Evolutionary conservation across 2,797 vertebrate species (phyloP), one percentile per base, ranked within the genome.

Genomic region (Lophotriccus pileatus): DNA sequence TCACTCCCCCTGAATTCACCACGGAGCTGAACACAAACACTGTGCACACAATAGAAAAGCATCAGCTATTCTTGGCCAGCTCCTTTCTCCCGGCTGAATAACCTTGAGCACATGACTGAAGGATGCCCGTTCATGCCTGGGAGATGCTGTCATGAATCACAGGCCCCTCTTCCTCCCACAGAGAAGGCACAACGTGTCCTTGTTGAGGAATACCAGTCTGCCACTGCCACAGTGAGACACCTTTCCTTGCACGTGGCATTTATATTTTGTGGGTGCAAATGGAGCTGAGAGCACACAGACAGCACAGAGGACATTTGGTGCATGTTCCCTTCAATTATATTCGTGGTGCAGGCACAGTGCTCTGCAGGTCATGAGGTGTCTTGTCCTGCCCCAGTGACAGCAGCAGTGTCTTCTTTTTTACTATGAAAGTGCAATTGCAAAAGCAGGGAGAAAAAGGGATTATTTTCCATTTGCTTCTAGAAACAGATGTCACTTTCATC

Each of bases 101-200:
- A 94, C 95, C 95, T 80, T 92, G 79, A 92, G 76, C 22, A 2
- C 28, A 25, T 21, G 84, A 82, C 3, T 85, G 85, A 93, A 91
- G 92, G 92, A 77, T 84, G 87, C 89, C 89, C 49, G 3, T 90
- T 88, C 53, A 25, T 34, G 63, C 69, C 79, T 83, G 84, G 74
- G 78, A 95, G 84, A 86, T 4, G 68, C 52, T 72, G 64, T 19
- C 80, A 49, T 74, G 91, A 94, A 95, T 90, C 95, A 95, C 64
- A 67, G 76, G 63, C 37, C 93, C 87, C 56, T 21, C 8, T 25
- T 84, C 79, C 86, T 87, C 78, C 68, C 76, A 53, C 86, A 74
- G 74, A 1, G 1, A 73, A 87, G 76, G 76, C 90, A 70, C 72
- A 63, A 28, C 2, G 5, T 11, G 60, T 91, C 95, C 91, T 93